Conservation (phyloP, 2,797 vertebrate genomes). For the Myotis daubentonii region DNA sequence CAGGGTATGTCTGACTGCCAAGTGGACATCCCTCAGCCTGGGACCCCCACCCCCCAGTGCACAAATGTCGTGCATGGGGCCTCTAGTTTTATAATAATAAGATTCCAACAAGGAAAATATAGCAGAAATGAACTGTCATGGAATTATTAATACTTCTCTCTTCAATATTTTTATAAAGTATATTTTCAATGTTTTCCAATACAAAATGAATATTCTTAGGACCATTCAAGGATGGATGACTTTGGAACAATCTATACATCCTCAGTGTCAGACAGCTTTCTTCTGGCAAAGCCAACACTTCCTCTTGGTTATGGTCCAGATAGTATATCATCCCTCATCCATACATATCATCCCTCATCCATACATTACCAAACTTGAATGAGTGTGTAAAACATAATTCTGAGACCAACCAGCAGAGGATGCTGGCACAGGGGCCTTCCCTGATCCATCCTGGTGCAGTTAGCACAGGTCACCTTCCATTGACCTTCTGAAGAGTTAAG, state of each 20-base stretch:
- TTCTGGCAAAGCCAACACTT: not conserved
- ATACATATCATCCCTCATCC: accelerated
- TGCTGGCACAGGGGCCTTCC: accelerated
- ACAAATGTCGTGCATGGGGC: too few species aligned
- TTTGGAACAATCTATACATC: too few species aligned
- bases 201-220: not conserved
- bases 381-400: accelerated
- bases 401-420: not conserved
- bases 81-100: too few species aligned
- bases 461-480: not conserved
- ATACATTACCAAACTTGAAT: not conserved
- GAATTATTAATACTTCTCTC: too few species aligned
- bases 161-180: not conserved
- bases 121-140: not conserved
- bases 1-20: too few species aligned
- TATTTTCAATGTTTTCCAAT: not conserved
- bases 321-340: accelerated
- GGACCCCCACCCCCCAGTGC: too few species aligned
- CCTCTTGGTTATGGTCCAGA: accelerated
- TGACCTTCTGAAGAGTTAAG: too few species aligned
- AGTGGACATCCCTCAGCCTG: too few species aligned
- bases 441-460: accelerated
- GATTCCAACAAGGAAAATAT: not conserved
- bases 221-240: too few species aligned
- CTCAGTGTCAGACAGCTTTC: not conserved